Conservation (phyloP, 2,888 invertebrate genomes). For the Pyrocoelia pectoralis region DNA sequence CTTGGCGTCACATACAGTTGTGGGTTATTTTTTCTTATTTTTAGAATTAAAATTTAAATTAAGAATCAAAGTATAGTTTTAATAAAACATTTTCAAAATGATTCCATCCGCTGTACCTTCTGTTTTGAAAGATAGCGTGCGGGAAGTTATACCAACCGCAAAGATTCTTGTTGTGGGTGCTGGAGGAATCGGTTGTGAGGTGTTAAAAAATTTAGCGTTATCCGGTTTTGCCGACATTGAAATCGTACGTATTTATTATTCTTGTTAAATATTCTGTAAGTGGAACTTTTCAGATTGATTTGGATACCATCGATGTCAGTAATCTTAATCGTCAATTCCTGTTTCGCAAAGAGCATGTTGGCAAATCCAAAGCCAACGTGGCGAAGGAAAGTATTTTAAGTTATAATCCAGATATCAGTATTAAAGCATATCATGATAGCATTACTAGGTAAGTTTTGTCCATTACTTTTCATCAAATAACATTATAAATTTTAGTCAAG, state of each 20-base stretch:
- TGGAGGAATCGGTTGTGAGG: constrained; percentile 99
- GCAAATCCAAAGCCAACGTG: constrained; percentile 94
- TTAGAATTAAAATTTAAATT: constrained; percentile 12
- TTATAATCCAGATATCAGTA: constrained; percentile 89
- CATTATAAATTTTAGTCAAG: constrained; percentile 66
- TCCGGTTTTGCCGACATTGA: constrained; percentile 93
- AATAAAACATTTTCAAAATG: constrained; percentile 22
- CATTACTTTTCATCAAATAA: not conserved
- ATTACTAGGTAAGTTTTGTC: constrained; percentile 81
- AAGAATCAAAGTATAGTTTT: constrained; percentile 3
- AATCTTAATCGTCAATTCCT: constrained; percentile 98
- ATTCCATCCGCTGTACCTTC: constrained; percentile 63
- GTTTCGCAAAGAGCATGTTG: constrained; percentile 98
- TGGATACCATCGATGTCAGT: constrained; percentile 99
- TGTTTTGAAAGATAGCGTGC: constrained; percentile 71
- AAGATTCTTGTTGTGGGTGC: constrained; percentile 93
- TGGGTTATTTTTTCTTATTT: not conserved
- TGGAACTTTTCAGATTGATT: constrained; percentile 80
- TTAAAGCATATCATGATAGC: constrained; percentile 91
- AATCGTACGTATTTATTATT: constrained; percentile 76
- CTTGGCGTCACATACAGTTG: too few species aligned
- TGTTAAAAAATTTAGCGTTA: constrained; percentile 95
- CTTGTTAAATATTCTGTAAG: not conserved
- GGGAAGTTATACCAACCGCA: constrained; percentile 71
- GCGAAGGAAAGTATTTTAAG: constrained; percentile 88